Evolutionary conservation across 2,113 vertebrate species (phyloP).

Genomic region (Taurulus bubalis): DNA sequence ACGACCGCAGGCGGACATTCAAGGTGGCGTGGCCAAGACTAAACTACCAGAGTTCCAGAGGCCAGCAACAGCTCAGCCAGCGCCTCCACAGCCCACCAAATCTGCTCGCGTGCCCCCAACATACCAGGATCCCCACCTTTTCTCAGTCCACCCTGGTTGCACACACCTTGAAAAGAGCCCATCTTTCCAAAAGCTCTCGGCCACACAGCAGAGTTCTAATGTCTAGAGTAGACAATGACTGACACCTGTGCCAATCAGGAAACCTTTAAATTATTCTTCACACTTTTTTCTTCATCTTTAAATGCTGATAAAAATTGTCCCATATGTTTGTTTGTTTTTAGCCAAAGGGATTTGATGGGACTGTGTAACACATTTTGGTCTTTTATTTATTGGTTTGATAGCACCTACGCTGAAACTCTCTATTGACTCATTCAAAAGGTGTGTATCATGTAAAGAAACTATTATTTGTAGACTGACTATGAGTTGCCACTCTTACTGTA

Average conservation of each 20-base stretch:
- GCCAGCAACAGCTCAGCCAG: constrained; percentile 76
- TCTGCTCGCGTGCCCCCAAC: constrained; percentile 52
- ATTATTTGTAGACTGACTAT: constrained; percentile 54
- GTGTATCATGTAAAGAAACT: constrained; percentile 37
- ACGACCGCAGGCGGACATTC: constrained; percentile 81
- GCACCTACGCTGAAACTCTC: constrained; percentile 30
- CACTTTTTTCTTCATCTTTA: constrained; percentile 57
- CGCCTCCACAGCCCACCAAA: constrained; percentile 65
- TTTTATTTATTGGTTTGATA: constrained; percentile 16
- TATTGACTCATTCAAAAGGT: constrained; percentile 36
- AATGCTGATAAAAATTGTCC: constrained; percentile 31
- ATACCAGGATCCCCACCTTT: constrained; percentile 27
- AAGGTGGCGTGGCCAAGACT: constrained; percentile 62
- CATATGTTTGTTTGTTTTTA: constrained; percentile 24
- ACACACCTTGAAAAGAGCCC: constrained; percentile 44
- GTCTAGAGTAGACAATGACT: constrained; percentile 32
- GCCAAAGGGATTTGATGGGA: constrained; percentile 50
- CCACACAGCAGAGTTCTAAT: constrained; percentile 12
- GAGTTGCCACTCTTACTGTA: constrained; percentile 31
- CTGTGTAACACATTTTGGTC: constrained; percentile 28
- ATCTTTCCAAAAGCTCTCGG: constrained; percentile 52
- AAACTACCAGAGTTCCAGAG: constrained; percentile 81
- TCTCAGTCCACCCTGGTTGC: constrained; percentile 44
- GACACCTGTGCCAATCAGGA: constrained; percentile 67
- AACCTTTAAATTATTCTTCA: constrained; percentile 57